Evolutionary conservation across 2,888 invertebrate species (phyloP).

Genomic region (Epirrhoe tristata): DNA sequence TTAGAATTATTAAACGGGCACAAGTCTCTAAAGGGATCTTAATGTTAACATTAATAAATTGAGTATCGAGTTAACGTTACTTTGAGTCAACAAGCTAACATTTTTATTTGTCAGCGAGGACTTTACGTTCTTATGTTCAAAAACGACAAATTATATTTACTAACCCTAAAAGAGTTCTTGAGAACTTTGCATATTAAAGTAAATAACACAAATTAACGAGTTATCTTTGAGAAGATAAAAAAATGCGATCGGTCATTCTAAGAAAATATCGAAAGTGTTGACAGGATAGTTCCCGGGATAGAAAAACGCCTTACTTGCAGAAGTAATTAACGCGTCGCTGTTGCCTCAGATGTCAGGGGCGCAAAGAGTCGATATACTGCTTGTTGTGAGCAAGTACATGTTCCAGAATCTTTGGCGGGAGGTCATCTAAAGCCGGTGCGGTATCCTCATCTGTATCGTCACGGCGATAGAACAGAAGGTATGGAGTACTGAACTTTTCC

Average conservation of each 20-base stretch:
- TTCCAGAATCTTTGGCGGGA: slow-evolving; percentile 67
- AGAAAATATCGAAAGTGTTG: neutral
- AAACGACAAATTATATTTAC: no score
- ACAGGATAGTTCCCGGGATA: neutral
- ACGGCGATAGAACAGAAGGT: slow-evolving; percentile 90
- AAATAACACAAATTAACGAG: no score
- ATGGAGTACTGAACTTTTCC: slow-evolving; percentile 91
- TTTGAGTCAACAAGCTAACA: no score
- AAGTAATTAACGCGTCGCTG: slow-evolving; percentile 17
- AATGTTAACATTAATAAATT: neutral
- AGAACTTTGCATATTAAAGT: no score
- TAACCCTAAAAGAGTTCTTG: no score
- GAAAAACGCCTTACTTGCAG: neutral
- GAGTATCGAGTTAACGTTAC: no score
- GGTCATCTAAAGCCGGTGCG: slow-evolving; percentile 61
- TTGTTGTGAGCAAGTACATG: slow-evolving; percentile 69
- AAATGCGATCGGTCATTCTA: no score
- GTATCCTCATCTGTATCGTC: slow-evolving; percentile 74
- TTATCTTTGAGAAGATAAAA: no score
- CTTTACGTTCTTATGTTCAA: no score
- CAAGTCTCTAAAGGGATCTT: neutral
- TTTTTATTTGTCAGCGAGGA: no score
- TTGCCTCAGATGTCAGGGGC: slow-evolving; percentile 58
- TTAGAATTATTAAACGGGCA: no score
- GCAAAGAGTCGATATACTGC: slow-evolving; percentile 62